Evolutionary conservation across 2,888 invertebrate species (phyloP).

Genomic region (Archips xylosteana): DNA sequence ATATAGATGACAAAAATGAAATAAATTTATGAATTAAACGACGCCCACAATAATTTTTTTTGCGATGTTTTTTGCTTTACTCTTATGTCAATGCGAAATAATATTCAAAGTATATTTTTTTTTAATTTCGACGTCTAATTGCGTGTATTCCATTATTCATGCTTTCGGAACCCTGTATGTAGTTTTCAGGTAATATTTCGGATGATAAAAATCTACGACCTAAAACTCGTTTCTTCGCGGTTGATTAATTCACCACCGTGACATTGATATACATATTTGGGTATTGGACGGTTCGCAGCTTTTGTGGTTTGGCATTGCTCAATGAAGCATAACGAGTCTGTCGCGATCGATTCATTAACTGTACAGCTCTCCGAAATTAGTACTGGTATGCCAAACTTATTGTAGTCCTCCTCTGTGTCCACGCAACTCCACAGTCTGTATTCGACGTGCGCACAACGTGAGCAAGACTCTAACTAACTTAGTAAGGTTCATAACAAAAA

Average conservation of each 20-base stretch:
- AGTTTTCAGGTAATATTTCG: not conserved
- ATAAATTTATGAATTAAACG: too few relatives aligned
- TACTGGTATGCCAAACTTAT: slow-evolving; percentile 41
- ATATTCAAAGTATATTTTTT: too few relatives aligned
- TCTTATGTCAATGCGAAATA: too few relatives aligned
- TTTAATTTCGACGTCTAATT: too few relatives aligned
- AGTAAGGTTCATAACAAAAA: not conserved
- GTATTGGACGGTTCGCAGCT: slow-evolving; percentile 20
- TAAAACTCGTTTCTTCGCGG: slow-evolving; percentile 30
- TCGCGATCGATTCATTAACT: slow-evolving; percentile 46
- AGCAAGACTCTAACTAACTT: not conserved
- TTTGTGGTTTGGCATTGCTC: slow-evolving; percentile 31
- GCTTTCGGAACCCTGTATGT: not conserved
- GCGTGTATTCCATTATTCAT: not conserved
- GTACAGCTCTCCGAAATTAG: slow-evolving; percentile 39
- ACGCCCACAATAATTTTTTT: too few relatives aligned
- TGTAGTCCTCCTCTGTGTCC: not conserved
- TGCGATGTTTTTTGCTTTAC: too few relatives aligned
- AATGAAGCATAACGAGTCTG: slow-evolving; percentile 27
- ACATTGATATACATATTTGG: slow-evolving; percentile 24
- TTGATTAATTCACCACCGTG: slow-evolving; percentile 18
- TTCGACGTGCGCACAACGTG: not conserved
- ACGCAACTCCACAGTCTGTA: not conserved
- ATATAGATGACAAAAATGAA: too few relatives aligned
- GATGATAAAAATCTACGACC: not conserved